Conservation (phyloP, 2,888 invertebrate genomes). For the Amorpha juglandis region DNA sequence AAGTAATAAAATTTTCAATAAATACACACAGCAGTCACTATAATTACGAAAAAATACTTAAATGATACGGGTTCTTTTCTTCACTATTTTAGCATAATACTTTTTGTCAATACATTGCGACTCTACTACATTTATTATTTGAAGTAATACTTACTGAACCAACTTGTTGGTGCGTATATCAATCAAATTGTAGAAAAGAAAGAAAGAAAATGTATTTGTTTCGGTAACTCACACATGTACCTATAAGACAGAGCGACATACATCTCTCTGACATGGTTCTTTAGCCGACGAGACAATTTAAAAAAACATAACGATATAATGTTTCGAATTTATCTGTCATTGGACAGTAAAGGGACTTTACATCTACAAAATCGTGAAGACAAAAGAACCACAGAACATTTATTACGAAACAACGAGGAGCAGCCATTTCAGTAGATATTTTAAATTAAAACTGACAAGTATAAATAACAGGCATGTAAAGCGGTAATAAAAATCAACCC, state of each 20-base stretch:
- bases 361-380: background rate
- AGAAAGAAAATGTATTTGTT: too few species aligned
- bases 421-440: constrained; percentile 16
- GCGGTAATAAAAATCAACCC: background rate
- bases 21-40: too few species aligned
- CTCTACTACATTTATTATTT: too few species aligned
- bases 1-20: too few species aligned
- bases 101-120: too few species aligned
- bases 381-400: constrained; percentile 7
- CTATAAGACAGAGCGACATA: too few species aligned
- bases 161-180: background rate
- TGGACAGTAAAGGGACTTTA: constrained; percentile 2
- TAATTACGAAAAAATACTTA: too few species aligned
- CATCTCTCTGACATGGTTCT: background rate
- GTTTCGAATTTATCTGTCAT: too few species aligned
- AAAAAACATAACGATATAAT: constrained; percentile 24
- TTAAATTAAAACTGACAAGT: constrained; percentile 16
- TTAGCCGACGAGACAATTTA: constrained; percentile 37
- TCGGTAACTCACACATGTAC: too few species aligned
- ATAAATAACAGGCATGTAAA: constrained; percentile 12
- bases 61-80: too few species aligned
- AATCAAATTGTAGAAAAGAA: background rate
- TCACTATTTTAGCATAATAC: too few species aligned
- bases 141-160: too few species aligned
- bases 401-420: constrained; percentile 5